Evolutionary conservation across 2,797 vertebrate species (phyloP).

Genomic region (Epinephelus malabaricus): DNA sequence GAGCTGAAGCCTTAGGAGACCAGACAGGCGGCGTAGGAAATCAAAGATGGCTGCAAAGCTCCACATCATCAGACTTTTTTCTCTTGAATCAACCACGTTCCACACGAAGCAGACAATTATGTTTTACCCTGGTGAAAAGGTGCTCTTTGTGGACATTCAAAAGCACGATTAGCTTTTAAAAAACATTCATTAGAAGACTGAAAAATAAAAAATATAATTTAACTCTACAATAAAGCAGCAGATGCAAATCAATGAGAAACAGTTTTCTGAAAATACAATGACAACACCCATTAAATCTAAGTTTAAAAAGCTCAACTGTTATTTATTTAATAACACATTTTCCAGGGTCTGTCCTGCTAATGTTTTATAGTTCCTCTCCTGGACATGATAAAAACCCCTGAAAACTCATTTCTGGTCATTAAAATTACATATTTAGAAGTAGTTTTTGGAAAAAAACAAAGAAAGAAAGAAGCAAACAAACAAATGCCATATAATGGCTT

Average conservation of each 20-base stretch:
- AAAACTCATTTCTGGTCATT: too few species aligned
- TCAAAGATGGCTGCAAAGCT: conserved; percentile 79
- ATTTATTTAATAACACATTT: too few species aligned
- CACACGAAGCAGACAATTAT: conserved; percentile 33
- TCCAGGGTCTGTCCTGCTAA: not conserved
- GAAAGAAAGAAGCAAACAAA: too few species aligned
- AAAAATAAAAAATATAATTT: not conserved
- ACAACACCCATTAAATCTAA: too few species aligned
- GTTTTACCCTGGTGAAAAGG: not conserved
- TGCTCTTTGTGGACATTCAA: conserved; percentile 1
- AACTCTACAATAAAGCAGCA: not conserved
- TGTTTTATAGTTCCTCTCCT: not conserved
- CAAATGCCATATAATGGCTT: too few species aligned
- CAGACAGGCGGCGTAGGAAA: conserved; percentile 68
- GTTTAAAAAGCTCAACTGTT: too few species aligned
- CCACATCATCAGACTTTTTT: conserved; percentile 78
- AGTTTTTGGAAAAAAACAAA: too few species aligned
- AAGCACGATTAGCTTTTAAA: not conserved
- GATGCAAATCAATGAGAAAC: not conserved
- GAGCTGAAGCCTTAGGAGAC: conserved; percentile 55
- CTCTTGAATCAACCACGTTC: conserved; percentile 21
- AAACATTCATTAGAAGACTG: not conserved
- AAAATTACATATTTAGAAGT: too few species aligned
- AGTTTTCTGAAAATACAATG: too few species aligned
- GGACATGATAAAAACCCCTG: too few species aligned